Evolutionary conservation across 2,113 vertebrate species (phyloP).

Genomic region (Echinops telfairi): DNA sequence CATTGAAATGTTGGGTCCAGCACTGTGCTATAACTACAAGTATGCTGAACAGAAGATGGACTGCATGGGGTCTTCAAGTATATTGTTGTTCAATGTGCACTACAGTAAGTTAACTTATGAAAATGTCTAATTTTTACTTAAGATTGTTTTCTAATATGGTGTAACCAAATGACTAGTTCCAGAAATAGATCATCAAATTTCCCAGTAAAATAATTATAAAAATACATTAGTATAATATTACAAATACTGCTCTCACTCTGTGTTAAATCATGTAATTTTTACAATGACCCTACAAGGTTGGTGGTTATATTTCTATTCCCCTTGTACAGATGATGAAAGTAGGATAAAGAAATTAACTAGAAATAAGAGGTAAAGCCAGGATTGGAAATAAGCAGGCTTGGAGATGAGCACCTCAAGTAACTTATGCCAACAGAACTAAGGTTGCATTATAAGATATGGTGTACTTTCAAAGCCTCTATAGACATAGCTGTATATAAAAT

Average conservation of each 20-base stretch:
- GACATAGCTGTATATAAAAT: neutral
- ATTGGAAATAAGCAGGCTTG: neutral
- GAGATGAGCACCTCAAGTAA: rapidly evolving
- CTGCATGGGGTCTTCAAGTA: rapidly evolving
- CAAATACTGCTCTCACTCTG: no score
- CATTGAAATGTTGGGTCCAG: neutral
- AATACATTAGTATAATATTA: neutral
- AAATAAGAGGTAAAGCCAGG: neutral
- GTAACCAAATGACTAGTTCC: neutral
- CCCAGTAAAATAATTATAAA: neutral
- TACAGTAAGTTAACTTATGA: neutral
- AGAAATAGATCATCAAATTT: neutral
- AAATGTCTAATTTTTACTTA: neutral
- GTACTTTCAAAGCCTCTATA: neutral
- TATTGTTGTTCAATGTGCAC: neutral
- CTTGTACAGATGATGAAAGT: neutral
- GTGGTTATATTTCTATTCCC: neutral
- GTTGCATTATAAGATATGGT: neutral
- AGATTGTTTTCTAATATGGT: neutral
- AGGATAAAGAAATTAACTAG: neutral
- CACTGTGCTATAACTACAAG: neutral
- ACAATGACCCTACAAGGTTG: neutral
- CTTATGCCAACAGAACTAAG: neutral
- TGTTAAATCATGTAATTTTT: neutral
- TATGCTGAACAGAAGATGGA: neutral